phyloP scores from a whole-genome alignment of 2,888 invertebrate genomes.

The Rhamnusium bicolor region DNA sequence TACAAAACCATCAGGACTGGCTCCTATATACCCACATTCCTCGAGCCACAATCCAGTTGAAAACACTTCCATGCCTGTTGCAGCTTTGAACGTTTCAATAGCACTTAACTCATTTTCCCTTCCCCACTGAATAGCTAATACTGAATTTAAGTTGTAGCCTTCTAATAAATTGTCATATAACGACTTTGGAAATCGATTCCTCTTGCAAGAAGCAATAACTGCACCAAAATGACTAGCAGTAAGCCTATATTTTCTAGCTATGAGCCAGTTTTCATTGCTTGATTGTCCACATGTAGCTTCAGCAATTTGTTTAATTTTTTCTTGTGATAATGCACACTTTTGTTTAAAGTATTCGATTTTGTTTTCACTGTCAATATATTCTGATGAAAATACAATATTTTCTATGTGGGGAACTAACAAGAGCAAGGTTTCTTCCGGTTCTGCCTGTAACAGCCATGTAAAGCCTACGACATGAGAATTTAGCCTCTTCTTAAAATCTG shows the following conservation, averaged over 20 bases:
- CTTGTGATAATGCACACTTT: neutral
- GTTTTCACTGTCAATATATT: neutral
- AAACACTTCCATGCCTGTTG: constrained; percentile 2
- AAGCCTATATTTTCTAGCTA: constrained; percentile 26
- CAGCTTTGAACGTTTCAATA: neutral
- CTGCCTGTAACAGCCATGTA: constrained; percentile 5
- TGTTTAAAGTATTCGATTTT: constrained; percentile 15
- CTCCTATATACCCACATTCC: constrained; percentile 26
- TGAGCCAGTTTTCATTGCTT: constrained; percentile 31
- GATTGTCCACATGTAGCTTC: constrained; percentile 15
- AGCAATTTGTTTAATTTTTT: neutral
- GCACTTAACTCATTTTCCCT: constrained; percentile 40
- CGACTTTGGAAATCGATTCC: constrained; percentile 17
- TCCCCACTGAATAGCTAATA: constrained; percentile 44
- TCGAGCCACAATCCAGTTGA: constrained; percentile 31
- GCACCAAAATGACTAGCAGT: constrained; percentile 33
- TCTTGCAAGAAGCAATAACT: constrained; percentile 15
- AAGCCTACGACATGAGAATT: constrained; percentile 11
- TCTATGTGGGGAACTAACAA: constrained; percentile 6
- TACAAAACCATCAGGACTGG: constrained; percentile 37
- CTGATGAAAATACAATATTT: constrained; percentile 19
- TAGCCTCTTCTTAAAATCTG: neutral
- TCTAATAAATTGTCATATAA: constrained; percentile 20
- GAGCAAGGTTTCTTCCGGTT: neutral
- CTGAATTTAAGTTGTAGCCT: constrained; percentile 22